These are phyloP conservation scores for Anarrhichthys ocellatus DNA, from an alignment of 2,113 vertebrate species.

Conservation along the genomic window DNA sequence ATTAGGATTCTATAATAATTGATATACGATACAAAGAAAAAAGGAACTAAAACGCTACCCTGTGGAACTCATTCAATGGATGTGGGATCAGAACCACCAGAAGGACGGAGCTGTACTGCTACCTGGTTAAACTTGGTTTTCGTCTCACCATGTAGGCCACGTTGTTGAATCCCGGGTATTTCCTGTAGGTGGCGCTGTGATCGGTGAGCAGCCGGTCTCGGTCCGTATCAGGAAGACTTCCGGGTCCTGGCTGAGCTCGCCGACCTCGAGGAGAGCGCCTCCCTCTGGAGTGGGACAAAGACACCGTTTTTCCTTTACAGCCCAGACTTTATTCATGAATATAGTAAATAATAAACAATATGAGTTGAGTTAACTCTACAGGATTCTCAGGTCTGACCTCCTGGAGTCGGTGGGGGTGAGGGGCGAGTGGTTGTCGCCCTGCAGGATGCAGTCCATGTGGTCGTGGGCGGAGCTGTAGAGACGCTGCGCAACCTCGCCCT, in stretches of 20 bases:
- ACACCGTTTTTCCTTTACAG: background rate
- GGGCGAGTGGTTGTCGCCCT: slow-evolving; percentile 86
- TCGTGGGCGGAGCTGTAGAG: slow-evolving; percentile 95
- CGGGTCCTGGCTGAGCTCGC: slow-evolving; percentile 88
- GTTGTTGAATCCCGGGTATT: slow-evolving; percentile 96
- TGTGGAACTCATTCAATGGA: background rate
- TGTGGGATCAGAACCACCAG: background rate
- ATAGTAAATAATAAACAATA: background rate
- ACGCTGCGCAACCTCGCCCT: slow-evolving; percentile 89
- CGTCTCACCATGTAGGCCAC: slow-evolving; percentile 94
- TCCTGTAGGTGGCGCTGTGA: slow-evolving; percentile 93
- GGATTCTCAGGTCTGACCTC: slow-evolving; percentile 74
- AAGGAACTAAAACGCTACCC: background rate
- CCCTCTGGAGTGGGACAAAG: slow-evolving; percentile 71
- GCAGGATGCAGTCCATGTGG: slow-evolving; percentile 97
- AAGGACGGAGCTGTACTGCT: background rate
- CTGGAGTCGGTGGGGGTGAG: slow-evolving; percentile 89
- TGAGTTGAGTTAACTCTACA: background rate
- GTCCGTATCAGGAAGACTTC: slow-evolving; percentile 90
- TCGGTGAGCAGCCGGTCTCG: slow-evolving; percentile 88
- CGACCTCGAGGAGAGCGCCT: slow-evolving; percentile 92
- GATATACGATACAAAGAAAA: background rate
- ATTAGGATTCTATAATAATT: background rate
- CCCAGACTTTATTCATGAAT: background rate
- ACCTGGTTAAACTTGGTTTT: background rate